Percentiles rank a stretch among this genome's conserved stretches.
Conservation (phyloP, 2,888 invertebrate genomes). For the Digitonthophagus gazella region DNA sequence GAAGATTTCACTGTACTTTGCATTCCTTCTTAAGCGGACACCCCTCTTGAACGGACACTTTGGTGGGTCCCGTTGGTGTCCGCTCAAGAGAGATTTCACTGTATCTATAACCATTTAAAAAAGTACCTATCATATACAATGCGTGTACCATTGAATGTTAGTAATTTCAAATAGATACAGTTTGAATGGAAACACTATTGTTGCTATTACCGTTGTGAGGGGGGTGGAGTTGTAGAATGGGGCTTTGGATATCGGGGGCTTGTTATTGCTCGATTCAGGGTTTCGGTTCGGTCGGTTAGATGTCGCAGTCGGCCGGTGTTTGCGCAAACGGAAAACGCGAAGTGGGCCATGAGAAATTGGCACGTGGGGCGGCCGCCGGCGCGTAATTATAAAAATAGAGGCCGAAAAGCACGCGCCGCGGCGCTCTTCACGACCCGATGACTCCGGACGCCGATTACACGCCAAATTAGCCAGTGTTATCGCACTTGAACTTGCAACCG, state of each 20-base stretch:
- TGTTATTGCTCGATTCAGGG: neutral
- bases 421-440: constrained; percentile 25
- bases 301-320: constrained; percentile 1
- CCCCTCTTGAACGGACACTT: no score
- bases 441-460: constrained; percentile 29
- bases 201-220: neutral
- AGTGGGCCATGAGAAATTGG: constrained; percentile 33
- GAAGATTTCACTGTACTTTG: no score
- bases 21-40: no score
- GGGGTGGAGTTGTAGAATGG: no score
- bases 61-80: no score
- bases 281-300: neutral
- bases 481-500: constrained; percentile 24
- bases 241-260: neutral
- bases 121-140: no score
- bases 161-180: neutral
- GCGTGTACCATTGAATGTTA: no score
- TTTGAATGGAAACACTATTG: neutral
- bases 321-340: constrained; percentile 11
- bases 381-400: constrained; percentile 42
- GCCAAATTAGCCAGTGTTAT: constrained; percentile 30
- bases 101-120: no score
- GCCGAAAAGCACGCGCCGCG: constrained; percentile 24
- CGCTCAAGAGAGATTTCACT: no score
- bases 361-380: constrained; percentile 37